Evolutionary conservation across 2,888 invertebrate genomes (phyloP).

Genomic region (Apotomis capreana): DNA sequence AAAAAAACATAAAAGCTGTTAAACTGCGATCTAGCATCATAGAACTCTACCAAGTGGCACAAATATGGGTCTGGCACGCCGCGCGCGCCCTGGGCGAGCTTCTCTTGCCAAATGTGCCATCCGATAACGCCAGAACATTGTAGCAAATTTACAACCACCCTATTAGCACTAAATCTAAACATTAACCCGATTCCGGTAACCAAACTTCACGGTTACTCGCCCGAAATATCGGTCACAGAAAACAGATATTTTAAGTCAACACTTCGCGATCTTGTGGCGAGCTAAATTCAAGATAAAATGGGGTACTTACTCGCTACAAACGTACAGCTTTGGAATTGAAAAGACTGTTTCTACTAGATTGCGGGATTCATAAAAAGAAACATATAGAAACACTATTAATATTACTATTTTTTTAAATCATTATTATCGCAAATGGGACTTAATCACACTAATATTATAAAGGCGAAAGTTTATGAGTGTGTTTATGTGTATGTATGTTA

Average conservation of each 20-base stretch:
- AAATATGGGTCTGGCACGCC: slow-evolving; percentile 73
- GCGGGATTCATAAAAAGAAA: neutral
- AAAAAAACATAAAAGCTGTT: slow-evolving; percentile 50
- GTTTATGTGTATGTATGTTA: no score
- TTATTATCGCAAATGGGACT: no score
- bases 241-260: slow-evolving; percentile 61
- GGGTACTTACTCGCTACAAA: neutral
- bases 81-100: slow-evolving; percentile 61
- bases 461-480: no score
- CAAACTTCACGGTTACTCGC: slow-evolving; percentile 73
- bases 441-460: no score
- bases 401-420: no score
- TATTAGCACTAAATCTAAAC: slow-evolving; percentile 84
- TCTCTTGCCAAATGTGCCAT: slow-evolving; percentile 80
- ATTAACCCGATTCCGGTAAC: slow-evolving; percentile 81
- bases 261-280: slow-evolving; percentile 58
- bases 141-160: slow-evolving; percentile 79
- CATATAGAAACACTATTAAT: no score
- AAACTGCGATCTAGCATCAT: slow-evolving; percentile 61
- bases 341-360: neutral
- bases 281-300: slow-evolving; percentile 46
- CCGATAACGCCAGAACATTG: slow-evolving; percentile 81
- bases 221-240: slow-evolving; percentile 70
- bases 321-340: neutral
- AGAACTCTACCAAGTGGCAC: slow-evolving; percentile 64